phyloP scores from a whole-genome alignment of 1,140 invertebrate species.

The Orchestia grillus region DNA sequence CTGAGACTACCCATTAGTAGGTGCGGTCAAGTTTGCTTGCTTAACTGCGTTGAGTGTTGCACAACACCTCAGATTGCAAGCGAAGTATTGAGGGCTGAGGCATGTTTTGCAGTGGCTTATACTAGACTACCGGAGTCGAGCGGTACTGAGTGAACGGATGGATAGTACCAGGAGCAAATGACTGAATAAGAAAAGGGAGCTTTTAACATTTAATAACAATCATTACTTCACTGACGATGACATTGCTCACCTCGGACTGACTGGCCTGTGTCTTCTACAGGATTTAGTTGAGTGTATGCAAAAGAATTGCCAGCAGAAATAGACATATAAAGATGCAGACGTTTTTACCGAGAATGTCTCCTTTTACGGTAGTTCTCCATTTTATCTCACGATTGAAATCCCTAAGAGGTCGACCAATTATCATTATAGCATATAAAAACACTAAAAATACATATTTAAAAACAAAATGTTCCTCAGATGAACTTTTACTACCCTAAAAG shows the following conservation, averaged over 20 bases:
- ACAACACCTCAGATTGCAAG: not conserved
- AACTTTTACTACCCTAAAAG: not conserved
- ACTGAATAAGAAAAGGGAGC: no score
- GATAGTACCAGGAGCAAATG: no score
- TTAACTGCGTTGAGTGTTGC: not conserved
- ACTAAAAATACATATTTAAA: not conserved
- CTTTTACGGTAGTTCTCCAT: no score
- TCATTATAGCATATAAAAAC: not conserved
- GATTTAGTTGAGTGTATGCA: no score
- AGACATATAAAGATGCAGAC: no score
- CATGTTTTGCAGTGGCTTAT: not conserved
- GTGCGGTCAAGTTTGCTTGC: not conserved
- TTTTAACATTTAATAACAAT: no score
- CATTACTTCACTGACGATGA: not conserved
- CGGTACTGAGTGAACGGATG: not conserved
- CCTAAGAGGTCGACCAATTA: no score
- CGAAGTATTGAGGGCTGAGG: not conserved
- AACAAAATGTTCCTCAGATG: not conserved
- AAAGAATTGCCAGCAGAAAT: no score
- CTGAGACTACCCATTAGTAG: not conserved
- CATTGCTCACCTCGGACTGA: not conserved
- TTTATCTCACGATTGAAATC: no score
- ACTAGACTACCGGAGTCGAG: not conserved
- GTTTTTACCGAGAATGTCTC: no score
- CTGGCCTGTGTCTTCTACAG: no score